Percentiles rank a stretch among this genome's conserved stretches.
Conservation (phyloP, 2,113 vertebrate species). For the Percopsis transmontana region DNA sequence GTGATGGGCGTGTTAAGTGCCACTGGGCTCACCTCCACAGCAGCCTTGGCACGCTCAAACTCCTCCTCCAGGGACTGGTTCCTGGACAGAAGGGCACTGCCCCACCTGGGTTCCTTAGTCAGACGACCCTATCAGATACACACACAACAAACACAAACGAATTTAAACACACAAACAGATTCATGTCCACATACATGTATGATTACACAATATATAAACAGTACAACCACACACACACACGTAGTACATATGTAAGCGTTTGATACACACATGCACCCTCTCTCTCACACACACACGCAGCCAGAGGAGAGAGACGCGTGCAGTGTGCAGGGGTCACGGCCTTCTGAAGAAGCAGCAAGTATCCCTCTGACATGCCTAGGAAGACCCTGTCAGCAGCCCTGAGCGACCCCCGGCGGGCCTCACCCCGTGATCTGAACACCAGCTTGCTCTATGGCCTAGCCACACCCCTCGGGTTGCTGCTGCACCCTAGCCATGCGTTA, state of each 20-base stretch:
- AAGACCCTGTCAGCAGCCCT: too few species aligned
- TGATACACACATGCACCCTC: neutral
- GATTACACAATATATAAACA: neutral
- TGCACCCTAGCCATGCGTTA: too few species aligned
- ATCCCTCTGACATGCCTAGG: too few species aligned
- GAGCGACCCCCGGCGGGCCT: too few species aligned
- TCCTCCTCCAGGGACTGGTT: conserved; percentile 98
- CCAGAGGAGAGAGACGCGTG: conserved; percentile 47
- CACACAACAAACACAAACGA: conserved; percentile 16
- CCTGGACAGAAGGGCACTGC: conserved; percentile 89
- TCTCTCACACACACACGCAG: conserved; percentile 44
- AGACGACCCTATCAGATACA: conserved; percentile 82
- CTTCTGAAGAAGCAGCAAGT: neutral
- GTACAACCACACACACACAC: conserved; percentile 13
- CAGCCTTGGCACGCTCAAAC: conserved; percentile 98
- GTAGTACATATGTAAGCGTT: conserved; percentile 1
- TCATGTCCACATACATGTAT: neutral
- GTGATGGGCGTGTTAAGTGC: conserved; percentile 5
- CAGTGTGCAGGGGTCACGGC: neutral
- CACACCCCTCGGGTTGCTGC: too few species aligned
- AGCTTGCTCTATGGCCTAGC: too few species aligned
- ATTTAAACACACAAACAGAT: conserved; percentile 16
- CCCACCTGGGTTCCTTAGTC: conserved; percentile 89
- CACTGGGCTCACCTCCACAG: conserved; percentile 91
- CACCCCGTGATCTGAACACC: too few species aligned